A percentile compares a stretch with the other conserved stretches of the same genome.
These are phyloP conservation scores for Triops cancriformis DNA, from an alignment of 1,140 invertebrate genomes.

Conservation along the genomic window DNA sequence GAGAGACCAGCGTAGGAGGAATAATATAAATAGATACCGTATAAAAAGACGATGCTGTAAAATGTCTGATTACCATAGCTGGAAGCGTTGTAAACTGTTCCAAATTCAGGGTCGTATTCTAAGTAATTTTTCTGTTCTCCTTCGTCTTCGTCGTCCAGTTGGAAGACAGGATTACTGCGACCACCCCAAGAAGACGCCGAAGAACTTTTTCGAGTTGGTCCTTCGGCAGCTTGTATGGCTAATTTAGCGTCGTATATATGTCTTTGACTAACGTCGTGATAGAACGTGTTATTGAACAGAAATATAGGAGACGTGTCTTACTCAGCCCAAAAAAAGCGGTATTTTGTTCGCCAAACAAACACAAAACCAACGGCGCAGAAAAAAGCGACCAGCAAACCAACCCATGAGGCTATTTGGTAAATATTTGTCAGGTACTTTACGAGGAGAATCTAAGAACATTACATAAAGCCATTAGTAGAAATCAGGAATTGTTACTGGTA, in stretches of 20 bases:
- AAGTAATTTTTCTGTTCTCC: background rate
- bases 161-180: background rate
- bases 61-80: background rate
- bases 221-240: background rate
- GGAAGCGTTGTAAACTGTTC: background rate
- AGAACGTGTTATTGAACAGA: background rate
- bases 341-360: background rate
- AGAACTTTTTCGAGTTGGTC: background rate
- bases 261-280: background rate
- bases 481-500: too few relatives aligned
- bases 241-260: background rate
- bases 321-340: background rate
- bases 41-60: background rate
- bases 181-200: background rate
- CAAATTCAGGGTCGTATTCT: background rate
- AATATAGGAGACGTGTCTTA: background rate
- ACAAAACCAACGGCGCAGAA: background rate
- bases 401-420: background rate
- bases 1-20: too few relatives aligned
- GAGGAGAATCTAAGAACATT: background rate
- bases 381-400: background rate
- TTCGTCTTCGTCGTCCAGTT: background rate
- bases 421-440: background rate
- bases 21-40: too few relatives aligned
- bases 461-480: background rate